Evolutionary conservation across 2,113 vertebrate species (phyloP).

Genomic region (Galbula dea): DNA sequence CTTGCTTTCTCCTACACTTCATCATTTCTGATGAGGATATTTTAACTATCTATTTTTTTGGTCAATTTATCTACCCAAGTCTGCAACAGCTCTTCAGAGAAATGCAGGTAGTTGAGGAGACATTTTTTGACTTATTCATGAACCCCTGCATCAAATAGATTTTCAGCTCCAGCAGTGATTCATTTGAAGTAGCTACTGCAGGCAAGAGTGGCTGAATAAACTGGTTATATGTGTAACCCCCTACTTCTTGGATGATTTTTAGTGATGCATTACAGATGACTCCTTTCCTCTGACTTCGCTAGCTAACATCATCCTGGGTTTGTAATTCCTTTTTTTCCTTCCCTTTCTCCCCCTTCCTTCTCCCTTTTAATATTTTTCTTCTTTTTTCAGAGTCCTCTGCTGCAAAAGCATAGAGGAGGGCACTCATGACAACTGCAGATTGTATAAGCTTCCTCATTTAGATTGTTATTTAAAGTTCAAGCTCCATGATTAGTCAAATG

Average conservation of each 20-base stretch:
- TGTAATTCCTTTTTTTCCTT: not conserved
- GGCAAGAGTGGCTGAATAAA: not conserved
- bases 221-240: not conserved
- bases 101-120: not conserved
- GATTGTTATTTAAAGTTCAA: conserved; percentile 64
- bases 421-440: conserved; percentile 39
- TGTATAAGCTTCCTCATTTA: conserved; percentile 56
- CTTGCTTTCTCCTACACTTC: not conserved
- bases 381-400: not conserved
- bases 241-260: not conserved
- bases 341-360: not conserved
- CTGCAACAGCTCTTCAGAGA: not conserved
- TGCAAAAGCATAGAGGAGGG: not conserved
- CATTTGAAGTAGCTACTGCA: conserved; percentile 16
- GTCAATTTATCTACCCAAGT: not conserved
- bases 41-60: not conserved
- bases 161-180: conserved; percentile 22
- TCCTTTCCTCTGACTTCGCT: not conserved
- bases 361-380: not conserved
- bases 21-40: not conserved
- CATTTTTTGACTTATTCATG: conserved; percentile 1
- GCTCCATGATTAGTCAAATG: conserved; percentile 51
- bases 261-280: not conserved
- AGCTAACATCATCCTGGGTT: conserved; percentile 1
- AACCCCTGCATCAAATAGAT: not conserved